A percentile compares a stretch with the other conserved stretches of the same genome.
Conservation (phyloP, 1,140 invertebrate species). For the Drosophila tani region DNA sequence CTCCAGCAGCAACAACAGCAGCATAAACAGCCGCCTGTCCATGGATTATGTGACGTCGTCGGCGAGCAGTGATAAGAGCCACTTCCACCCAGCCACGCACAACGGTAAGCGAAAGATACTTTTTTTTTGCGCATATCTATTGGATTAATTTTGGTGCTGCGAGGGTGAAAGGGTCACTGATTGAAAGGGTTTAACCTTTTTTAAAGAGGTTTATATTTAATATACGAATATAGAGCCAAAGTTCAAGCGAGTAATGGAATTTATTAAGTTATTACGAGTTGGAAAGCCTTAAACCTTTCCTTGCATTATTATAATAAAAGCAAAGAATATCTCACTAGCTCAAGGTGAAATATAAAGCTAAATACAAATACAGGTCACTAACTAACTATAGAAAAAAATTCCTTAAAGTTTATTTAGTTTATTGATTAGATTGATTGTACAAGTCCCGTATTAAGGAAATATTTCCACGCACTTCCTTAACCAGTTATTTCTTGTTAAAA, state of each 20-base stretch:
- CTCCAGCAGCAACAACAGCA: conserved; percentile 49
- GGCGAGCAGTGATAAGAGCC: conserved; percentile 76
- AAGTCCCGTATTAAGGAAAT: background rate
- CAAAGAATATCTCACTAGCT: too few species aligned
- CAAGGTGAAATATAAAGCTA: too few species aligned
- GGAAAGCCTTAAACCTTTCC: too few species aligned
- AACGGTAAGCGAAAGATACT: conserved; percentile 66
- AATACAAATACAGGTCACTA: background rate
- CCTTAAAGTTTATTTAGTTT: background rate
- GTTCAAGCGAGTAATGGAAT: background rate
- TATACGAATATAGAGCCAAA: background rate
- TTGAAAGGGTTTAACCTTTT: conserved; percentile 1
- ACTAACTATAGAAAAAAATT: background rate
- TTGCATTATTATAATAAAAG: background rate
- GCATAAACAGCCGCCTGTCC: conserved; percentile 60
- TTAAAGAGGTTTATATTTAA: background rate
- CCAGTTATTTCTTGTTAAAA: background rate
- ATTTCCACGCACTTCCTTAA: background rate
- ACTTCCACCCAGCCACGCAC: conserved; percentile 67
- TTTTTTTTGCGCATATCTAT: conserved; percentile 8
- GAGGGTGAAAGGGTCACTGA: conserved; percentile 9
- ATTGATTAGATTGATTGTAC: too few species aligned
- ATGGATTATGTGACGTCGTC: conserved; percentile 65
- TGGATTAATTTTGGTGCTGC: conserved; percentile 10
- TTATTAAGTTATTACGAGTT: background rate